These are phyloP conservation scores for Otus sunia DNA, from an alignment of 2,113 vertebrate genomes.

Conservation along the genomic window DNA sequence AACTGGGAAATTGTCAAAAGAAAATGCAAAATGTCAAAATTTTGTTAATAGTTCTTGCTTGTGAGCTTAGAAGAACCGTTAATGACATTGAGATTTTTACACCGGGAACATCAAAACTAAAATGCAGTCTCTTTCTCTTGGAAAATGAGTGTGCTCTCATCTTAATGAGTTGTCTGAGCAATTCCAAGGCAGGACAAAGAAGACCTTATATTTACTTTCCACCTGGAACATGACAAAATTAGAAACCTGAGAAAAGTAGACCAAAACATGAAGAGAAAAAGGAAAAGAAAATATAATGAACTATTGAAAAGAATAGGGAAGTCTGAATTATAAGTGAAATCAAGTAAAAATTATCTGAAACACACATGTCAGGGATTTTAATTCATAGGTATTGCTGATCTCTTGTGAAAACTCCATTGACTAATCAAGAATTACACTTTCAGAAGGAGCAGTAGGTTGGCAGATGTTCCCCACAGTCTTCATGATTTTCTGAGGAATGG, in stretches of 20 bases:
- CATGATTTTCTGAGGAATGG: neutral
- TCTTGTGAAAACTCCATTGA: neutral
- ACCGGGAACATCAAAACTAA: neutral
- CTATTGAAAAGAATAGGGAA: neutral
- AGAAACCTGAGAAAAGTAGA: neutral
- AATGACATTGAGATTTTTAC: conserved; percentile 1
- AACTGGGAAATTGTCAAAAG: conserved; percentile 51
- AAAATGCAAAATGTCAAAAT: conserved; percentile 20
- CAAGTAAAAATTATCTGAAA: neutral
- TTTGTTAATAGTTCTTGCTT: conserved; percentile 23
- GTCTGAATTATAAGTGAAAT: neutral
- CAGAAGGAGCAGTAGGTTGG: neutral
- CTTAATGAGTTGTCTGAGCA: conserved; percentile 2
- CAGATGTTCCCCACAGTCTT: neutral
- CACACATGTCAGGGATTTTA: neutral
- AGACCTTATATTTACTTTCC: neutral
- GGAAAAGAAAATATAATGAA: neutral
- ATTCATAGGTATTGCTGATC: neutral
- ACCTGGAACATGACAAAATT: neutral
- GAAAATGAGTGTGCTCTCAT: neutral
- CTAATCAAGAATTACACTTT: neutral
- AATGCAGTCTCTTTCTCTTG: neutral
- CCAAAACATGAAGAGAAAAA: neutral
- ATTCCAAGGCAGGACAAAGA: neutral
- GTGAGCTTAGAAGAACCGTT: neutral